Conservation (phyloP, 2,888 invertebrate species). For the Tiliacea aurago region DNA sequence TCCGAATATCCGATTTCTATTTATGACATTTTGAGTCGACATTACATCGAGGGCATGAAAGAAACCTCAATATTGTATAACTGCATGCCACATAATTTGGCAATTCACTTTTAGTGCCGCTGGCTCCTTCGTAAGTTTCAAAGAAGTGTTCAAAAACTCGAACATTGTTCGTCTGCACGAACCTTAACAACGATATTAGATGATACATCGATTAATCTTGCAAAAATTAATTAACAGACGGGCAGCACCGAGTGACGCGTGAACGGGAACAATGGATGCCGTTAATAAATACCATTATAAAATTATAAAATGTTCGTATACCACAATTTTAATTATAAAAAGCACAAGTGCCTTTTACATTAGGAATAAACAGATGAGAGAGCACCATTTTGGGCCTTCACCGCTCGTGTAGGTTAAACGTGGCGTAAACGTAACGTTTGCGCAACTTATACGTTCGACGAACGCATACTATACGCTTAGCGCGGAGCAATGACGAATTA, state of each 20-base stretch:
- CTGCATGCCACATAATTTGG: not conserved
- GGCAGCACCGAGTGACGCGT: conserved; percentile 56
- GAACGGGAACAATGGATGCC: conserved; percentile 57
- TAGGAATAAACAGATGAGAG: not conserved
- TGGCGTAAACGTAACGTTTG: not conserved
- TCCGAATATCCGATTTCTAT: no score
- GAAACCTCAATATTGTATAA: not conserved
- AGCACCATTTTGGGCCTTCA: not conserved
- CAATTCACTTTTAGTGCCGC: not conserved
- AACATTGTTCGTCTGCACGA: conserved; percentile 27
- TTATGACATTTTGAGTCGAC: not conserved
- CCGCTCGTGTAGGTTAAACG: not conserved
- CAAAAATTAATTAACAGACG: conserved; percentile 67
- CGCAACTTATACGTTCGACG: not conserved
- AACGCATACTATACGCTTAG: no score
- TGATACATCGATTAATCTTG: conserved; percentile 67
- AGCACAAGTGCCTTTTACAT: not conserved
- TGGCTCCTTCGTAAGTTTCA: not conserved
- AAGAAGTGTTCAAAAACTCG: not conserved
- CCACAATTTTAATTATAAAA: conserved; percentile 24
- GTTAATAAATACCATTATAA: conserved; percentile 55
- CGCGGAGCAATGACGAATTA: no score
- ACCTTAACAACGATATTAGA: conserved; percentile 53
- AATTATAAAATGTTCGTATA: conserved; percentile 53
- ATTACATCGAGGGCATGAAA: not conserved